Percentiles rank a stretch among this genome's conserved stretches.
Conservation (phyloP, 2,888 invertebrate genomes). For the Tenthredo amoena region DNA sequence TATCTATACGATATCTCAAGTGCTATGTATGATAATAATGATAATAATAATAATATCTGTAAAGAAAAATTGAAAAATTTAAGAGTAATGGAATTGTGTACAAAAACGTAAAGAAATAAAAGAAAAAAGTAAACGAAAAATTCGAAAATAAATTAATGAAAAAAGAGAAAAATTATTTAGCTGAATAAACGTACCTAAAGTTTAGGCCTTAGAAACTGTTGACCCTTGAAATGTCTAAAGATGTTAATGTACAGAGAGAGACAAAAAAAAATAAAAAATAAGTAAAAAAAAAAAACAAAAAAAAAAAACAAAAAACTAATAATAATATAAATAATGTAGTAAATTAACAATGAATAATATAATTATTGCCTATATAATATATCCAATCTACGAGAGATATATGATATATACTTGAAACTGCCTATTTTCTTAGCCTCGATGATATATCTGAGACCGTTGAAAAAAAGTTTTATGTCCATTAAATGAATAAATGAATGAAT, state of each 20-base stretch:
- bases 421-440: conserved; percentile 48
- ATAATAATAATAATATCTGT: not conserved
- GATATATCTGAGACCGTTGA: conserved; percentile 32
- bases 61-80: not conserved
- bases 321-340: conserved; percentile 27
- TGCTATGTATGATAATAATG: conserved; percentile 23
- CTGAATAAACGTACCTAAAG: conserved; percentile 69
- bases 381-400: conserved; percentile 12
- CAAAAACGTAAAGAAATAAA: conserved; percentile 9
- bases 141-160: conserved; percentile 36
- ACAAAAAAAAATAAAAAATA: conserved; percentile 46
- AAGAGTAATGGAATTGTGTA: conserved; percentile 38
- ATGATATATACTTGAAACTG: conserved; percentile 44
- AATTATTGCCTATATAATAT: conserved; percentile 3
- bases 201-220: conserved; percentile 73
- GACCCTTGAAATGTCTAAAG: conserved; percentile 70
- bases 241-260: conserved; percentile 65
- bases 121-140: conserved; percentile 24
- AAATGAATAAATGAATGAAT: not conserved
- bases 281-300: conserved; percentile 25
- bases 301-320: conserved; percentile 42
- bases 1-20: conserved; percentile 10
- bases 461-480: not conserved
- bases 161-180: conserved; percentile 53
- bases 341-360: conserved; percentile 24